Base-by-base conservation (phyloP, 1,140 invertebrate genomes). In the Aphelenchoides fujianensis region DNA sequence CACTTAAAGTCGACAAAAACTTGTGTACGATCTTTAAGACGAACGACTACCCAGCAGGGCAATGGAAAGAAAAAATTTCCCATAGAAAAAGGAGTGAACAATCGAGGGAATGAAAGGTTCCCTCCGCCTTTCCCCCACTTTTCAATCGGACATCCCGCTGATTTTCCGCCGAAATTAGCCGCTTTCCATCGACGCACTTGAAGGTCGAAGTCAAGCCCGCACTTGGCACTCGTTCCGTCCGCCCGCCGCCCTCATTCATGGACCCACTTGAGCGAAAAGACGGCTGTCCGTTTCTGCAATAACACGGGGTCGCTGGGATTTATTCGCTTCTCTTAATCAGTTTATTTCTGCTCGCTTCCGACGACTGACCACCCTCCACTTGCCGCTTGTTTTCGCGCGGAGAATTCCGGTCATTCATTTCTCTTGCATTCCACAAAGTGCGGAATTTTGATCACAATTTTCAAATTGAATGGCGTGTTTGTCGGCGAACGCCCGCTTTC, bases 71-170 rank as follows among this genome's bases (percentile, higher is more conserved):
- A 48, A 48, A 48, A 48, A 48, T 16, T 48, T 48, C 12, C 23
- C 41, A 48, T 16, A 16, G 41, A 48, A 48, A 48, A 23, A 48
- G 23, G 23, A 48, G 23, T 48, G 41, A n/a, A n/a, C n/a, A n/a
- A n/a, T n/a, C n/a, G n/a, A n/a, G n/a, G 41, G 12, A 48, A 12
- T 48, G 41, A 48, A 48, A 48, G n/a, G n/a, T n/a, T n/a, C n/a
- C n/a, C n/a, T n/a, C 23, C 23, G 41, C 41, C 23, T 48, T 48
- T 48, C 23, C 41, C n/a, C n/a, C n/a, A n/a, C n/a, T n/a, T n/a
- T n/a, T 48, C 41, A 48, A 48, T 48, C 41, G 41, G 41, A 23
- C 41, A 48, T 48, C 41, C 41, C 41, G 41, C 41, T 48, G 41
- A 48, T 48, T 16, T 48, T 48, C 41, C 41, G 41, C 23, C 41